Percentiles rank a stretch among this genome's conserved stretches.
phyloP scores from a whole-genome alignment of 1,140 invertebrate genomes.

The Panagrolaimus sp. region DNA sequence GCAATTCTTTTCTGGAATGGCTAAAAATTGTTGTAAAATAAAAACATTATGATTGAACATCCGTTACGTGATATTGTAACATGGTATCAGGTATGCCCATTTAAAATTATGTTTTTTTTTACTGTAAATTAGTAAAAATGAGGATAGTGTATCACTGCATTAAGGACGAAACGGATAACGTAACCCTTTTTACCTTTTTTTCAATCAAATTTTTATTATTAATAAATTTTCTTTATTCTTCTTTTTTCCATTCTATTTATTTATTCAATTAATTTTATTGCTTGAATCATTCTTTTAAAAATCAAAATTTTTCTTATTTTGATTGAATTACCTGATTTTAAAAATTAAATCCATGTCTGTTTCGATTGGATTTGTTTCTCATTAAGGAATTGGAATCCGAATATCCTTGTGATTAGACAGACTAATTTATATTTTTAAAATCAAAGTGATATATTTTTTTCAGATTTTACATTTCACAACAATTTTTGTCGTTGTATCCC shows the following conservation, averaged over 20 bases:
- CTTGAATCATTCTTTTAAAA: neutral
- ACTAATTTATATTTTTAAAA: too few species aligned
- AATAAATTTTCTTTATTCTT: too few species aligned
- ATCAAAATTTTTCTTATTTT: too few species aligned
- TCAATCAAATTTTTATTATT: too few species aligned
- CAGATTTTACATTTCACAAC: constrained; percentile 5
- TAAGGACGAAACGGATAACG: too few species aligned
- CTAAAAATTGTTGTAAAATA: neutral
- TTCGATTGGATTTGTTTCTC: neutral
- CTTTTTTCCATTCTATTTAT: too few species aligned
- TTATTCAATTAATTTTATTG: neutral
- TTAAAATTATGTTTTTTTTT: constrained; percentile 11
- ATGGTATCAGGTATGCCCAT: constrained; percentile 9
- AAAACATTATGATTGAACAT: neutral
- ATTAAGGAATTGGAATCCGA: too few species aligned
- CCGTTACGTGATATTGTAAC: neutral
- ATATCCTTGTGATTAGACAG: too few species aligned
- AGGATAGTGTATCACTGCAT: neutral
- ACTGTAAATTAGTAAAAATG: neutral
- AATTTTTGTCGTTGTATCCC: constrained; percentile 3
- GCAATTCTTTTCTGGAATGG: too few species aligned
- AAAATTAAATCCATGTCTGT: neutral
- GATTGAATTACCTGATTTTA: too few species aligned
- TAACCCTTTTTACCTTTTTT: too few species aligned
- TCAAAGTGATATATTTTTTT: too few species aligned